A percentile compares a stretch with the other conserved stretches of the same genome.
Conservation (phyloP, 2,113 vertebrate species). For the Albula glossodonta region DNA sequence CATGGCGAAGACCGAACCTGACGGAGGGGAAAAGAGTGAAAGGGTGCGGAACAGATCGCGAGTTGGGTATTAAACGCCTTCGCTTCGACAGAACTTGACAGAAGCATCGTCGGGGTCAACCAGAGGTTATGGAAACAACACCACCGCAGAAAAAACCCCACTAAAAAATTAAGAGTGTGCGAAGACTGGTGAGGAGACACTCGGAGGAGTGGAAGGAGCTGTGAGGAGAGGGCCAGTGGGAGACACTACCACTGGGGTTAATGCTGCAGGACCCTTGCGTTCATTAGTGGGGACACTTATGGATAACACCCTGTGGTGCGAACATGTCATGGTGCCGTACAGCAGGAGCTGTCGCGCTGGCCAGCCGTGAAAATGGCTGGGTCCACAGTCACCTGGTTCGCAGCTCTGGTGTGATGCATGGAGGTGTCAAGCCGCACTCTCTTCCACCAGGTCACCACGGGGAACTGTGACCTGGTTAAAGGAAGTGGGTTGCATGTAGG, state of each 20-base stretch:
- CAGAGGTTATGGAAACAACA: conserved; percentile 9
- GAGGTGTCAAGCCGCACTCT: neutral
- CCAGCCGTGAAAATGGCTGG: neutral
- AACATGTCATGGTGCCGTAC: neutral
- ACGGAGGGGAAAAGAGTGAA: neutral
- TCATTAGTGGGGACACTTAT: neutral
- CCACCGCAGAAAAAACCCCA: neutral
- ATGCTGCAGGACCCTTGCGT: neutral
- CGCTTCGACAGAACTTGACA: neutral
- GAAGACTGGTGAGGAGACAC: neutral
- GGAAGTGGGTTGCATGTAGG: neutral
- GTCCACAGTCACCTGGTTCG: neutral
- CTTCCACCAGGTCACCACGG: no score
- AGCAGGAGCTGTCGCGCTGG: neutral
- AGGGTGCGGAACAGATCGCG: neutral
- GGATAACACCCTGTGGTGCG: neutral
- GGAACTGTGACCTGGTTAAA: neutral
- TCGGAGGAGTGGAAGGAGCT: neutral
- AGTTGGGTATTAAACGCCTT: neutral
- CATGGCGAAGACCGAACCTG: neutral
- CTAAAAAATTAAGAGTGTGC: neutral
- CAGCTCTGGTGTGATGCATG: neutral
- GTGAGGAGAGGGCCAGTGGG: neutral
- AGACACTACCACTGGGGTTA: neutral
- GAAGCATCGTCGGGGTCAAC: neutral